Evolutionary conservation across 2,888 invertebrate genomes (phyloP).

Genomic region (Nymphalis urticae): DNA sequence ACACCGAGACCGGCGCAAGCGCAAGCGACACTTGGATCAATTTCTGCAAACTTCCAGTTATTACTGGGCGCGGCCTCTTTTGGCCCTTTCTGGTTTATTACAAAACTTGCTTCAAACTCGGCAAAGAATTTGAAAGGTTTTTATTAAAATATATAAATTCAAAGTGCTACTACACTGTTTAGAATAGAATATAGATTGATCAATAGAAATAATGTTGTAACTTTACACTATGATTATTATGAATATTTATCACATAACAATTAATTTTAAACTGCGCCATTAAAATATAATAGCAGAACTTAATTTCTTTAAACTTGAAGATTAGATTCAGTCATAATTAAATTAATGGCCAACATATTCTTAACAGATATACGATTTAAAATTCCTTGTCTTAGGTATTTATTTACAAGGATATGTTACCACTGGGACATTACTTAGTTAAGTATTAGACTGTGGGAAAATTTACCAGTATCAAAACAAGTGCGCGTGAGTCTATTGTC

Average conservation of each 20-base stretch:
- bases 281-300: no score
- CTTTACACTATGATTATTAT: background rate
- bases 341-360: background rate
- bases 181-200: background rate
- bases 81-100: constrained; percentile 30
- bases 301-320: no score
- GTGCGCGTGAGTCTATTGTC: constrained; percentile 38
- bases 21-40: constrained; percentile 13
- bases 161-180: background rate
- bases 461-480: constrained; percentile 27
- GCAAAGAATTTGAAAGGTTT: constrained; percentile 30
- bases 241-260: no score
- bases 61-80: constrained; percentile 22
- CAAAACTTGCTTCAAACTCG: constrained; percentile 26
- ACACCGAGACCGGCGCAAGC: constrained; percentile 10
- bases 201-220: background rate
- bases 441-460: constrained; percentile 38
- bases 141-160: constrained; percentile 7
- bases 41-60: constrained; percentile 11
- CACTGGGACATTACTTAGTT: constrained; percentile 3
- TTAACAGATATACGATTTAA: background rate
- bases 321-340: no score
- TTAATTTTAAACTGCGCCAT: no score
- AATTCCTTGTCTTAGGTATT: background rate
- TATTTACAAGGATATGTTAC: constrained; percentile 7